Evolutionary conservation across 2,797 vertebrate species (phyloP), one percentile per base, ranked within the genome.

Genomic region (Acanthurus tractus): DNA sequence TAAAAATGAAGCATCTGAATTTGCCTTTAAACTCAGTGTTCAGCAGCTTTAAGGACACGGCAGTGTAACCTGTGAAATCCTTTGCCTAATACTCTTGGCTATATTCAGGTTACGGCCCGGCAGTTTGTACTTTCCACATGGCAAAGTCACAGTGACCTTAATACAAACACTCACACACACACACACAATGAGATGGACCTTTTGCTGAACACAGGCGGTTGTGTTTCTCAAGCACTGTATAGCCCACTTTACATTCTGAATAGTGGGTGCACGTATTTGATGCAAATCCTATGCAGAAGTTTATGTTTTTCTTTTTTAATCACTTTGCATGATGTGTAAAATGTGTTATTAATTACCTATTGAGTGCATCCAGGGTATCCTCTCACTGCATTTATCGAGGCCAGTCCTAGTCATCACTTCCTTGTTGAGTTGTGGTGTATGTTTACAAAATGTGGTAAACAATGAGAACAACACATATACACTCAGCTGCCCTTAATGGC

Each of bases 371-470:
- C 25, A 29, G 25, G 25, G 25, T 29, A 29, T 29, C 25, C 25
- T 29, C 5, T 4, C 3, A 29, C 25, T 29, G 25, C 25, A 29
- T 4, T 29, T 29, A 29, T 29, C 25, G 3, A 29, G 25, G 5
- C 25, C 25, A 29, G 25, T 29, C 3, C 25, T 29, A 29, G 72
- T 79, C 87, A 76, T 81, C 69, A 74, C 69, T 71, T 75, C 81
- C 76, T 70, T 71, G 65, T 57, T 76, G 67, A 83, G 72, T 66
- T 76, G 56, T 73, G 50, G 22, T 20, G n/a, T 50, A 6, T 13
- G 70, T 53, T 82, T 75, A 87, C 72, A 75, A 71, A 84, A 55
- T 29, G 3, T 29, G 58, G 63, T 78, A 86, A 89, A 85, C 83
- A 86, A 44, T 49, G 58, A 62, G 50, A 69, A 75, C 64, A 78